Evolutionary conservation across 37 sponge, comb jelly and placozoan genomes (phyloP), one percentile per base, ranked within the genome.

Genomic region (Spongia lamella): DNA sequence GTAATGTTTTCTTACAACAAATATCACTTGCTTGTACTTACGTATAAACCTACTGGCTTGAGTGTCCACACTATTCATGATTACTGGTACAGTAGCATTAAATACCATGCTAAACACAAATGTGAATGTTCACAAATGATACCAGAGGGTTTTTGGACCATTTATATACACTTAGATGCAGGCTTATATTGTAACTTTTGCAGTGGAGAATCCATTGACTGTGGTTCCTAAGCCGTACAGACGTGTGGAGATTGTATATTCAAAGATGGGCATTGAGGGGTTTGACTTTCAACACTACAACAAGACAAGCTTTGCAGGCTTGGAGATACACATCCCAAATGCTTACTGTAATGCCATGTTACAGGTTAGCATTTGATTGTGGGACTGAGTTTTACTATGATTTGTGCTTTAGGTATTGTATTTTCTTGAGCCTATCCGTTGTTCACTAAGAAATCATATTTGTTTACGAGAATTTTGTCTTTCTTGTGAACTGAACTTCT

Each of bases 261-360:
- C 90, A 5, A 89, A 89, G 37, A 49, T 84, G 26, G 93, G 93
- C 17, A 70, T 92, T 55, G 93, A 88, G 51, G 82, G 67, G 25
- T 84, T 88, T 84, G 90, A 92, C 25, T 88, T 92, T 55, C 56
- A 47, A 7, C 83, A 88, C 39, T 88, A 88, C 82, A 92, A 92
- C 29, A 69, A 50, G 35, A 84, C 91, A 25, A 80, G 73, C 19
- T 92, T 84, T 81, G 87, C 93, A 70, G 93, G 93, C 4, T 68
- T 92, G 71, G 93, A 92, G 68, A 88, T 83, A 29, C 86, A 91
- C 63, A 86, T 84, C 3, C 90, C 90, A n/a, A 92, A 92, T 64
- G 88, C 93, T 1, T 92, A 92, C 70, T 92, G 93, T 59, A 92
- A 92, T 68, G 82, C 90, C 35, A 88, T 92, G 93, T 67, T 92